Evolutionary conservation across 2,797 vertebrate genomes (phyloP).

Genomic region (Rhynchotus rufescens): DNA sequence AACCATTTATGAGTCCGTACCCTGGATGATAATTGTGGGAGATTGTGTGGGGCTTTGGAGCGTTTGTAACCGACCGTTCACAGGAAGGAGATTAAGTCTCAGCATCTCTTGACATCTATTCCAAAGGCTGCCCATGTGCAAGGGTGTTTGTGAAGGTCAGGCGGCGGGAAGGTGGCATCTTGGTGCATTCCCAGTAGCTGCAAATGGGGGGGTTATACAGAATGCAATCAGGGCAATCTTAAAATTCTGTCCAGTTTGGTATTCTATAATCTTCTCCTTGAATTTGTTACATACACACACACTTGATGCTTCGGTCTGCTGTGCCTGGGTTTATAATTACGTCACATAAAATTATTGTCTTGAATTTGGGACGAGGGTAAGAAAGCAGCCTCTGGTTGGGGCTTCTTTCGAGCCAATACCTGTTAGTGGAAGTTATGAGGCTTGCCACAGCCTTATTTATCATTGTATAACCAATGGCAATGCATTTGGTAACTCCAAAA

Average conservation of each 20-base stretch:
- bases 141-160: not conserved
- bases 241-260: not conserved
- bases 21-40: not conserved
- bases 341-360: not conserved
- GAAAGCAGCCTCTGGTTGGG: not conserved
- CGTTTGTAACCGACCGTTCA: not conserved
- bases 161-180: not conserved
- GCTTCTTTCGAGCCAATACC: not conserved
- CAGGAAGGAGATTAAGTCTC: not conserved
- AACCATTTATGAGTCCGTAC: not conserved
- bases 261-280: not conserved
- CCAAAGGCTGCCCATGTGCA: not conserved
- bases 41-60: not conserved
- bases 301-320: not conserved
- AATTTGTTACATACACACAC: not conserved
- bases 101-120: slow-evolving; percentile 11
- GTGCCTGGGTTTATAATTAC: accelerated
- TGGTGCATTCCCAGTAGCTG: not conserved
- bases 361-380: not conserved
- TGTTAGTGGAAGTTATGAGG: not conserved
- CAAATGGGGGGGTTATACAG: accelerated
- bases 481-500: not conserved
- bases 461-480: not conserved
- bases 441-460: not conserved
- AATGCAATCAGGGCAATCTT: not conserved